These are phyloP conservation scores for Petrolisthes manimaculis DNA, from an alignment of 2,888 invertebrate species.

Conservation along the genomic window DNA sequence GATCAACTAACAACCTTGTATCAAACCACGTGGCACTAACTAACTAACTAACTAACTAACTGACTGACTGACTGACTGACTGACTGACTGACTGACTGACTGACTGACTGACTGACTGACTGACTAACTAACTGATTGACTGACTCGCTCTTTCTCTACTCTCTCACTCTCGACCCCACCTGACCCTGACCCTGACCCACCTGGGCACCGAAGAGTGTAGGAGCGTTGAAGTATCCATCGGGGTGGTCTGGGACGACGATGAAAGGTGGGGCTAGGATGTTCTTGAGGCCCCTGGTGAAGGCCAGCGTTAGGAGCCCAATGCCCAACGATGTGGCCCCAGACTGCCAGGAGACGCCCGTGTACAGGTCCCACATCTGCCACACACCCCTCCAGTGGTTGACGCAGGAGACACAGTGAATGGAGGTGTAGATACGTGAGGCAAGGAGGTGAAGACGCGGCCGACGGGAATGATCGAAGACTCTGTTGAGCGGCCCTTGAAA, in stretches of 20 bases:
- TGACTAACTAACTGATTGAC: not conserved
- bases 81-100: no score
- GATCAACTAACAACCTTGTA: no score
- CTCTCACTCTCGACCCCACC: no score
- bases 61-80: no score
- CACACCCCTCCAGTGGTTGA: slow-evolving; percentile 89
- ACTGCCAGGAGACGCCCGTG: slow-evolving; percentile 76
- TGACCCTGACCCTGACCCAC: no score
- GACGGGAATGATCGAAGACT: slow-evolving; percentile 70
- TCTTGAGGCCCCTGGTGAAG: slow-evolving; percentile 80
- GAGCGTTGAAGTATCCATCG: slow-evolving; percentile 84
- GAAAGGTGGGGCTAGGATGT: slow-evolving; percentile 86
- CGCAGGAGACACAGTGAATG: slow-evolving; percentile 81
- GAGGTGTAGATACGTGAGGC: slow-evolving; percentile 78
- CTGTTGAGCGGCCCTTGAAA: slow-evolving; percentile 74
- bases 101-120: not conserved
- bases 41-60: not conserved
- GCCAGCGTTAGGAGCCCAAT: slow-evolving; percentile 76
- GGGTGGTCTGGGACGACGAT: slow-evolving; percentile 81
- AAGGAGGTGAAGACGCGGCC: slow-evolving; percentile 57
- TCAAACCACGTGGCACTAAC: not conserved
- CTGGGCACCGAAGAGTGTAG: slow-evolving; percentile 79
- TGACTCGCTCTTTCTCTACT: not conserved
- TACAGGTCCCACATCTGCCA: slow-evolving; percentile 84
- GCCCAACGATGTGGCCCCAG: slow-evolving; percentile 78